Conservation (phyloP, 2,888 invertebrate genomes). For the Tanytarsus gracilentus region DNA sequence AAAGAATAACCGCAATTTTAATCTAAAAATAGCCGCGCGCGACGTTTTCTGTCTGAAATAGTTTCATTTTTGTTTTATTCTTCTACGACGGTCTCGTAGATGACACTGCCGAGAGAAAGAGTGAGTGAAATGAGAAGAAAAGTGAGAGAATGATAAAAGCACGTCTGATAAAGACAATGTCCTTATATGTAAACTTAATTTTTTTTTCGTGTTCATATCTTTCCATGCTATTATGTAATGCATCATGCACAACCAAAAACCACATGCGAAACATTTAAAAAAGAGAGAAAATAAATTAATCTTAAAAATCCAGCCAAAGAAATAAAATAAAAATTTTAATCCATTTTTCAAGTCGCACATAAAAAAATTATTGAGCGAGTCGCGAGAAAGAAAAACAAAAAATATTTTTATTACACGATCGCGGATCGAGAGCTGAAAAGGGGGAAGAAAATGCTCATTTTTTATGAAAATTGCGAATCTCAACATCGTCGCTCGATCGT, state of each 20-base stretch:
- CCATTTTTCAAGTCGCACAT: too few species aligned
- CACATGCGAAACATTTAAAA: too few species aligned
- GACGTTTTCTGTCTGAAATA: constrained; percentile 20
- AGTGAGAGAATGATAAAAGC: background rate
- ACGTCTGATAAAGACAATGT: too few species aligned
- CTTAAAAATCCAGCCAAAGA: too few species aligned
- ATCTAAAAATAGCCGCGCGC: constrained; percentile 21
- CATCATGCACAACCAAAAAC: too few species aligned
- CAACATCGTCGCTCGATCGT: background rate
- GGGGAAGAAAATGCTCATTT: background rate
- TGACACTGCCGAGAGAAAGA: background rate
- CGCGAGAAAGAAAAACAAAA: background rate
- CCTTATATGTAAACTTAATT: too few species aligned
- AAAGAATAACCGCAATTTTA: constrained; percentile 22
- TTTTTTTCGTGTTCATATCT: too few species aligned
- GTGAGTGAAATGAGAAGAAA: background rate
- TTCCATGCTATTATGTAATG: too few species aligned
- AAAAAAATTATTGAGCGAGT: too few species aligned
- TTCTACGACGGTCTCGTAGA: background rate
- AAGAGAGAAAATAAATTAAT: too few species aligned
- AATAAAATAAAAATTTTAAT: too few species aligned
- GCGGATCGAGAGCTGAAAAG: background rate
- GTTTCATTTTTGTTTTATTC: constrained; percentile 12
- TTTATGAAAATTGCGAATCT: background rate
- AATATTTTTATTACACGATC: background rate